A percentile compares a stretch with the other conserved stretches of the same genome.
phyloP scores from a whole-genome alignment of 1,140 invertebrate genomes.

The Homalodisca vitripennis region DNA sequence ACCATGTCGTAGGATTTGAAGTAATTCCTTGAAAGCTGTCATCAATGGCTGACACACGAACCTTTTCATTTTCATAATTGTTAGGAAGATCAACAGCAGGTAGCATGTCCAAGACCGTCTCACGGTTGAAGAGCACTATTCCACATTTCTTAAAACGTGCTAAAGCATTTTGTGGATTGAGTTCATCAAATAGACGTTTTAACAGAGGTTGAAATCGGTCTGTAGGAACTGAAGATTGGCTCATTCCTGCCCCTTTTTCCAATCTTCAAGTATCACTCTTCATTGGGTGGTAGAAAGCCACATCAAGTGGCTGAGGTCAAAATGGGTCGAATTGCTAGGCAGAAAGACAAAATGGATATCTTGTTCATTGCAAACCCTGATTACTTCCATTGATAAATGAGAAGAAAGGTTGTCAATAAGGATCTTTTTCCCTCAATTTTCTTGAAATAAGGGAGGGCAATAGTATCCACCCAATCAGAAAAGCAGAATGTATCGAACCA shows the following conservation, averaged over 20 bases:
- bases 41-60: no score
- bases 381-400: slow-evolving; percentile 45
- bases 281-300: slow-evolving; percentile 48
- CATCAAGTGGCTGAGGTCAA: slow-evolving; percentile 51
- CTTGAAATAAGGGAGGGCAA: slow-evolving; percentile 25
- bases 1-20: no score
- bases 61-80: no score
- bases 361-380: slow-evolving; percentile 45
- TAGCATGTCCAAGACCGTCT: slow-evolving; percentile 33
- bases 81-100: no score
- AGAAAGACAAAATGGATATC: slow-evolving; percentile 48
- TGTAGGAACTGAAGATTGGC: slow-evolving; percentile 37
- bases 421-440: slow-evolving; percentile 33
- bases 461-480: slow-evolving; percentile 34
- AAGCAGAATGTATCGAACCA: slow-evolving; percentile 39
- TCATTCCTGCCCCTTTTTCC: slow-evolving; percentile 40
- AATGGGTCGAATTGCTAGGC: slow-evolving; percentile 48
- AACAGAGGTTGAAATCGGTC: slow-evolving; percentile 38
- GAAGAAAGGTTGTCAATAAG: slow-evolving; percentile 48
- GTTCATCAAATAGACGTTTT: slow-evolving; percentile 34
- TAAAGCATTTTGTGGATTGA: slow-evolving; percentile 34
- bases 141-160: slow-evolving; percentile 41
- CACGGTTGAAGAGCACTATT: slow-evolving; percentile 39
- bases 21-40: no score
- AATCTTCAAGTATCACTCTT: slow-evolving; percentile 45